These are phyloP conservation scores for Meloidogyne exigua DNA, from an alignment of 1,140 invertebrate genomes.

Conservation along the genomic window DNA sequence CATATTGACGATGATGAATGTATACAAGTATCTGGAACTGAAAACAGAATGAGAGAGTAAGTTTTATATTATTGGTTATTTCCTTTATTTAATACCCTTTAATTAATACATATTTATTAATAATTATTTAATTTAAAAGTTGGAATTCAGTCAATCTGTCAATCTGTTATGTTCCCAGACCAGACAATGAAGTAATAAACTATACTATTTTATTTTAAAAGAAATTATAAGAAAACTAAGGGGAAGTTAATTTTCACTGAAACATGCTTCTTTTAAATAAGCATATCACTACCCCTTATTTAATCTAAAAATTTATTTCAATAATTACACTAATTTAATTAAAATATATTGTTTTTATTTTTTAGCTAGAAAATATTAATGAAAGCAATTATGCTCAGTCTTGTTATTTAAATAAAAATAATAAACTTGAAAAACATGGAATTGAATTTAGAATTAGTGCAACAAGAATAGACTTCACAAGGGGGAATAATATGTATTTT, in stretches of 20 bases:
- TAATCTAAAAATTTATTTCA: neutral
- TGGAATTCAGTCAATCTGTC: neutral
- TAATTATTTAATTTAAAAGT: neutral
- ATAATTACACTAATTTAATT: neutral
- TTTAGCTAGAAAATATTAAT: neutral
- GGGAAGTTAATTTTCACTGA: too few relatives aligned
- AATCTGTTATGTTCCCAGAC: neutral
- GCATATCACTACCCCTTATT: too few relatives aligned
- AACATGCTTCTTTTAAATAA: too few relatives aligned
- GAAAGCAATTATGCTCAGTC: neutral
- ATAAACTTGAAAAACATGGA: neutral
- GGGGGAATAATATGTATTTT: neutral
- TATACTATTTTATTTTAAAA: too few relatives aligned
- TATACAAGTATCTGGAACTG: neutral
- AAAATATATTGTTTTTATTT: neutral
- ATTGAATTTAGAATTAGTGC: neutral
- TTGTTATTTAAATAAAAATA: neutral
- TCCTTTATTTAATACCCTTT: too few relatives aligned
- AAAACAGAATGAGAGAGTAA: neutral
- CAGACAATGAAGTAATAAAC: neutral
- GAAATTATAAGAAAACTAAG: too few relatives aligned
- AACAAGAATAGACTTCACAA: neutral
- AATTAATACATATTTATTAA: too few relatives aligned
- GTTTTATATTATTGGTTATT: too few relatives aligned
- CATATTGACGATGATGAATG: neutral